A percentile compares a stretch with the other conserved stretches of the same genome.
These are phyloP conservation scores for Papilio demoleus DNA, from an alignment of 2,888 invertebrate genomes.

Conservation along the genomic window DNA sequence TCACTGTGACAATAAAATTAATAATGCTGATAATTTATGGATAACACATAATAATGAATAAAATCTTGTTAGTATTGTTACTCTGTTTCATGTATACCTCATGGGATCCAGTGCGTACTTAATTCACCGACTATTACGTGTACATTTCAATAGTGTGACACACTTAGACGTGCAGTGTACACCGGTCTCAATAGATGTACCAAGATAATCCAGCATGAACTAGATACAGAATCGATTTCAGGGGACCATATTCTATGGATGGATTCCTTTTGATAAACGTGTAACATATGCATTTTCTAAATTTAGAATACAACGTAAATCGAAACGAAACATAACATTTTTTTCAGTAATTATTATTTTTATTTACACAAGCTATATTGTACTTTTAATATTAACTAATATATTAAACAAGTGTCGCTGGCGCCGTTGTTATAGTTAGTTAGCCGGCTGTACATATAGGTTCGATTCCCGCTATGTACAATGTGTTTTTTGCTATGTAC, in stretches of 20 bases:
- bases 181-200: slow-evolving; percentile 27
- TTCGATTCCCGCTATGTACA: too few relatives aligned
- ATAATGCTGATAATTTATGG: too few relatives aligned
- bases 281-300: slow-evolving; percentile 1
- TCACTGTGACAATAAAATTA: too few relatives aligned
- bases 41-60: too few relatives aligned
- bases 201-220: slow-evolving; percentile 26
- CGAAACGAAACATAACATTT: background rate
- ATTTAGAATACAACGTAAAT: background rate
- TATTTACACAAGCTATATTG: too few relatives aligned
- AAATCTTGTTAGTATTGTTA: too few relatives aligned
- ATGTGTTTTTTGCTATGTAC: too few relatives aligned
- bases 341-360: too few relatives aligned
- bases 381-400: too few relatives aligned
- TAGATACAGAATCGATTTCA: slow-evolving; percentile 17
- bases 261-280: slow-evolving; percentile 1
- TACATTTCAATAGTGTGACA: slow-evolving; percentile 31
- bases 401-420: too few relatives aligned
- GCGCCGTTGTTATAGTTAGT: too few relatives aligned
- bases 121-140: slow-evolving; percentile 19
- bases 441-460: too few relatives aligned
- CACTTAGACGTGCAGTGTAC: slow-evolving; percentile 19
- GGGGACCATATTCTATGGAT: background rate
- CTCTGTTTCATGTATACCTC: background rate
- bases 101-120: slow-evolving; percentile 25